These are phyloP conservation scores for Cacoxenus indagator DNA, from an alignment of 2,888 invertebrate species.

Conservation along the genomic window DNA sequence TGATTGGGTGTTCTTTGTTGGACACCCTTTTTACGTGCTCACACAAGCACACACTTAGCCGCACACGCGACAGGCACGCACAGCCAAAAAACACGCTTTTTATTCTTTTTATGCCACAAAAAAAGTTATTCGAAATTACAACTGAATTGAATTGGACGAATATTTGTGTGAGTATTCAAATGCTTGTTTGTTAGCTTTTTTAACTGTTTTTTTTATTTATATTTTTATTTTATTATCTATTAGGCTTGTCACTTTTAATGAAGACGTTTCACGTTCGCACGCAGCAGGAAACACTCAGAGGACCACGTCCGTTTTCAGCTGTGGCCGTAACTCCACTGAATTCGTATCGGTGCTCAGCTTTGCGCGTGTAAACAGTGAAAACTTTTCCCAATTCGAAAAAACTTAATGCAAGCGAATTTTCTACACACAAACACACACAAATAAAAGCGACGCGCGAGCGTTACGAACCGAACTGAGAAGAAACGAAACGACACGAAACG, in stretches of 20 bases:
- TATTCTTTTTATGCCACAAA: background rate
- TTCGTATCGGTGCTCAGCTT: background rate
- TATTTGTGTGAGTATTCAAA: background rate
- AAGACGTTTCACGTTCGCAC: background rate
- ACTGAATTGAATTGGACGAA: background rate
- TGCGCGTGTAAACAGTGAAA: conserved; percentile 42
- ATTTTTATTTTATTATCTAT: conserved; percentile 11
- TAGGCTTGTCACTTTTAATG: conserved; percentile 6
- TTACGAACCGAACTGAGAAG: no score
- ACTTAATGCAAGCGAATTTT: background rate
- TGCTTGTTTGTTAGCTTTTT: background rate
- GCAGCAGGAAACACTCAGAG: conserved; percentile 20
- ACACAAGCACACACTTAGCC: conserved; percentile 1
- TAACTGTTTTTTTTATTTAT: background rate
- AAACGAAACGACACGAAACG: no score
- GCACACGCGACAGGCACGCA: conserved; percentile 18
- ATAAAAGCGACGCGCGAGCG: no score
- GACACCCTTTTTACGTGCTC: conserved; percentile 26
- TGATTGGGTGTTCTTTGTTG: background rate
- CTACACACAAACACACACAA: conserved; percentile 11
- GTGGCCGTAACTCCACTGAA: conserved; percentile 68
- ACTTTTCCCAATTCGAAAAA: background rate
- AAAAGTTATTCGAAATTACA: background rate
- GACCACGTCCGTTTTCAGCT: conserved; percentile 66
- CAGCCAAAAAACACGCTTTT: background rate